Percentiles rank a stretch among this genome's conserved stretches.
Evolutionary conservation across 53 echinoderm and acorn worm species (phyloP).

Genomic region (Stichopus horrens): DNA sequence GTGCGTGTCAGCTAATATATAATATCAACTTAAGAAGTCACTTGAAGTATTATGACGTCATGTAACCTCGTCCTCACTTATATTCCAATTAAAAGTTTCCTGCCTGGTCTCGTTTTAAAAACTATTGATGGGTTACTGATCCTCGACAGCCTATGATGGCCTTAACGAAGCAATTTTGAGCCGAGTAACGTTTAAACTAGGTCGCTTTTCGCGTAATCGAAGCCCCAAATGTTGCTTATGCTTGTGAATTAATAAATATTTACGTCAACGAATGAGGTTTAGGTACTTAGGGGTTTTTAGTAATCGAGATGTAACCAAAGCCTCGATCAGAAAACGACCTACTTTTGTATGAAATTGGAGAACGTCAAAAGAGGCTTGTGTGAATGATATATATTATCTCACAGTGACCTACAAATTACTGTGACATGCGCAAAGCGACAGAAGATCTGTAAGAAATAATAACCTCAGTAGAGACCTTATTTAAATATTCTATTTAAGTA

Average conservation of each 20-base stretch:
- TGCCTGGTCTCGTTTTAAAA: too few species aligned
- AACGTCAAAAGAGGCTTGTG: not conserved
- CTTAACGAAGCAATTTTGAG: not conserved
- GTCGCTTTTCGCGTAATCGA: not conserved
- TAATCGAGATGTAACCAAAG: not conserved
- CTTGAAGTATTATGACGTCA: too few species aligned
- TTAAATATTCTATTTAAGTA: too few species aligned
- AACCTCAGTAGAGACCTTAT: too few species aligned
- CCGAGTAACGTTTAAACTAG: not conserved
- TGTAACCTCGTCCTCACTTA: too few species aligned
- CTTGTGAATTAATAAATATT: slow-evolving; percentile 8
- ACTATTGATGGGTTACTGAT: too few species aligned
- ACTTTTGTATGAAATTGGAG: slow-evolving; percentile 2
- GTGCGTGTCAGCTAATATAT: too few species aligned
- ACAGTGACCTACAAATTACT: not conserved
- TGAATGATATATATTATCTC: not conserved
- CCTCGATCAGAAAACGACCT: not conserved
- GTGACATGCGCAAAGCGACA: not conserved
- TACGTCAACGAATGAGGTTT: slow-evolving; percentile 7
- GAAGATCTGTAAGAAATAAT: not conserved
- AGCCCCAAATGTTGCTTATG: not conserved
- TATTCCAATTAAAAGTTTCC: too few species aligned
- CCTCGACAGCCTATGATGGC: not conserved
- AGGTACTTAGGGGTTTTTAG: not conserved
- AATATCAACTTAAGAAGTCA: too few species aligned